These are phyloP conservation scores for Cosmia pyralina DNA, from an alignment of 2,888 invertebrate genomes.

Conservation along the genomic window DNA sequence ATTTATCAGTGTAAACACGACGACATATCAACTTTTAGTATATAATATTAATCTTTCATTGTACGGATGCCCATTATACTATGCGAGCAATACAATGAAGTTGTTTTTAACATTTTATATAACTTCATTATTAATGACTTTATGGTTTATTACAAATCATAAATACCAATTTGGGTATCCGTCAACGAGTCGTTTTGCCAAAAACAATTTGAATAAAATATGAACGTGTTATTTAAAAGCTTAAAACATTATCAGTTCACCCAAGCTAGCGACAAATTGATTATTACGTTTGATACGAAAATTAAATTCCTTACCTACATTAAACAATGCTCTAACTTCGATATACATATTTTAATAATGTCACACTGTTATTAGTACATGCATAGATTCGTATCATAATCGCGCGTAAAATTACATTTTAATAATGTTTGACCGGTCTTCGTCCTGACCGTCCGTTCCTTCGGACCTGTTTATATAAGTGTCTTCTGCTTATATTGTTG, in stretches of 20 bases:
- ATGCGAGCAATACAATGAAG: neutral
- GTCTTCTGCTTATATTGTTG: conserved; percentile 21
- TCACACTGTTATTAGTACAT: conserved; percentile 29
- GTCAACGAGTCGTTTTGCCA: neutral
- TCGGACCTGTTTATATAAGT: conserved; percentile 33
- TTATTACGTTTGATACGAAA: neutral
- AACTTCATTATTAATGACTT: neutral
- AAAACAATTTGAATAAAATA: neutral
- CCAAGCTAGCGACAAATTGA: conserved; percentile 10
- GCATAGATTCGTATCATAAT: conserved; percentile 32
- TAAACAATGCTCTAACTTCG: conserved; percentile 16
- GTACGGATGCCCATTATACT: no score
- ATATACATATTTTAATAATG: conserved; percentile 38
- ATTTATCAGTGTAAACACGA: neutral
- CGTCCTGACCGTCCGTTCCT: no score
- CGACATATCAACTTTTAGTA: neutral
- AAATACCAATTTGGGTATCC: neutral
- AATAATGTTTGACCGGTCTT: conserved; percentile 31
- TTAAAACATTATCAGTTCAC: neutral
- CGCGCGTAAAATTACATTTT: conserved; percentile 40
- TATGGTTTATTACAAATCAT: neutral
- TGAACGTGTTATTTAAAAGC: neutral
- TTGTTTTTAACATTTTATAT: neutral
- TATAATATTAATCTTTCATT: neutral
- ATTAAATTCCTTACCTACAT: conserved; percentile 23